Percentiles rank a stretch among this genome's conserved stretches.
These are phyloP conservation scores for Epinotia bilunana DNA, from an alignment of 2,888 invertebrate species.

Conservation along the genomic window DNA sequence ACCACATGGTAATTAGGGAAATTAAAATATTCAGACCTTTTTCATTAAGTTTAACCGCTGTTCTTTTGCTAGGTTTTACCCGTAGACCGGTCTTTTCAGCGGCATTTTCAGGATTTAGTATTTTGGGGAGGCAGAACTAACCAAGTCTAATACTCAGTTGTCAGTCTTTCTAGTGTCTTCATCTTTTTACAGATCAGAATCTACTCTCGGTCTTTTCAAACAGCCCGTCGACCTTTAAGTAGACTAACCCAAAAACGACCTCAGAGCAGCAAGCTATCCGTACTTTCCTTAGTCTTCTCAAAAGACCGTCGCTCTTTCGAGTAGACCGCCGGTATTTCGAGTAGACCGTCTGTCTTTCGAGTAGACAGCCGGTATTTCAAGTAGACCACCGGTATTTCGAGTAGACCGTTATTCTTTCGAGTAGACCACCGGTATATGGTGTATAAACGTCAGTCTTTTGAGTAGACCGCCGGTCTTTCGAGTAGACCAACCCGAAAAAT, in stretches of 20 bases:
- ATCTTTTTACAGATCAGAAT: not conserved
- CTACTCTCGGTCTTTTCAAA: not conserved
- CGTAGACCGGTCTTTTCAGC: not conserved
- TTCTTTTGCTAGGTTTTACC: not conserved
- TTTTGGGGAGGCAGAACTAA: not conserved
- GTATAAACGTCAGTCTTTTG: conserved; percentile 33
- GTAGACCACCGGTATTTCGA: conserved; percentile 47
- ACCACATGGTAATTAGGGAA: not conserved
- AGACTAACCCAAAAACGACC: not conserved
- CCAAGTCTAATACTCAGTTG: not conserved
- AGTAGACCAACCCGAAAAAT: conserved; percentile 12
- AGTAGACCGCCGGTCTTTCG: conserved; percentile 46
- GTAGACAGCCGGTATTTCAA: conserved; percentile 32
- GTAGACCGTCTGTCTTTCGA: conserved; percentile 44
- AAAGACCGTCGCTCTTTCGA: conserved; percentile 3
- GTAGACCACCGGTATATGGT: conserved; percentile 43
- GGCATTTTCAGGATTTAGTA: not conserved
- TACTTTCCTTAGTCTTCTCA: not conserved
- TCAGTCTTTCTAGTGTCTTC: not conserved
- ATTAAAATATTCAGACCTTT: not conserved
- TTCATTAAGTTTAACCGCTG: not conserved
- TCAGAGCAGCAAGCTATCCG: not conserved
- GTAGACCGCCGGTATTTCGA: conserved; percentile 45
- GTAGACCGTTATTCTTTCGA: conserved; percentile 45
- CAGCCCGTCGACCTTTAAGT: not conserved